These are phyloP conservation scores for Strigops habroptila DNA, from an alignment of 2,113 vertebrate genomes.

Conservation along the genomic window DNA sequence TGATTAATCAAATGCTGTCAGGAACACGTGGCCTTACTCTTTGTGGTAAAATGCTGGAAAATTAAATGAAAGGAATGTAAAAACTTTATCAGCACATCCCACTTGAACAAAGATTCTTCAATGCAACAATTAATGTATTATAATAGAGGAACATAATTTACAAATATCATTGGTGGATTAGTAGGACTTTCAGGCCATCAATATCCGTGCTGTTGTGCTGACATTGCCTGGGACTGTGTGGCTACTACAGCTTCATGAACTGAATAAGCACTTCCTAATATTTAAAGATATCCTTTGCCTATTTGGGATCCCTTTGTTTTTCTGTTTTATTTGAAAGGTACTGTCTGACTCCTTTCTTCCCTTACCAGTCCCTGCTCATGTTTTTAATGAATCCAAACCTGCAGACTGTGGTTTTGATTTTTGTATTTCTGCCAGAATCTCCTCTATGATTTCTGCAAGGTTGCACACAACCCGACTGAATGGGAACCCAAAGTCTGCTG, in stretches of 20 bases:
- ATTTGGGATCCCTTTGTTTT: not conserved
- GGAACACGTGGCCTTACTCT: not conserved
- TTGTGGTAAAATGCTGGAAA: not conserved
- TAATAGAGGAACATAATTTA: not conserved
- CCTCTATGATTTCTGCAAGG: not conserved
- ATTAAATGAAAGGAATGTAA: not conserved
- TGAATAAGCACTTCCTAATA: not conserved
- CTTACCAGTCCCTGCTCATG: not conserved
- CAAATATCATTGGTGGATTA: not conserved
- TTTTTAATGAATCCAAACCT: not conserved
- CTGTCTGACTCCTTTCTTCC: not conserved
- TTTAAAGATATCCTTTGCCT: not conserved
- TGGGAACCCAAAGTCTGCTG: not conserved
- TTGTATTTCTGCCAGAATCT: not conserved
- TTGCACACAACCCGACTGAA: not conserved
- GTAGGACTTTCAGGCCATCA: not conserved
- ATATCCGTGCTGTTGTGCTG: not conserved
- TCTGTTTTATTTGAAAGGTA: not conserved
- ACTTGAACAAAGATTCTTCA: not conserved
- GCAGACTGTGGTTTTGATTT: not conserved
- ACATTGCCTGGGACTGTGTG: not conserved
- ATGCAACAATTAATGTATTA: not conserved
- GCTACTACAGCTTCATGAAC: not conserved
- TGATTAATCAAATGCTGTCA: not conserved
- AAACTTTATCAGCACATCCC: not conserved